Base-by-base conservation (phyloP, 2,797 vertebrate genomes). In the Chaunax sp. region DNA sequence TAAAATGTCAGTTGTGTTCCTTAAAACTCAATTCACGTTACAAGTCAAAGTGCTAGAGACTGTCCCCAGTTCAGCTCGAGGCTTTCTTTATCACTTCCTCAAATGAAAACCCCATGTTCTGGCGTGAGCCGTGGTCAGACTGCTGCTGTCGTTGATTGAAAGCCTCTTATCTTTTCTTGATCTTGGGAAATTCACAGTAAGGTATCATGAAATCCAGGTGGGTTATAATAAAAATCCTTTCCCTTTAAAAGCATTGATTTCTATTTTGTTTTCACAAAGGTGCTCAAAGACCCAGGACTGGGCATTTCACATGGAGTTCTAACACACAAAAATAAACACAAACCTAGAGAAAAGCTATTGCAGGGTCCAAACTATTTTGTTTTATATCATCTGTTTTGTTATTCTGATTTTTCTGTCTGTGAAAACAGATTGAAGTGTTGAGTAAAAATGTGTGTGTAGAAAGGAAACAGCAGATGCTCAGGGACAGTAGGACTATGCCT, bases 311-410 rank as follows among this genome's bases (percentile, higher is more conserved):
- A 60, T 28, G 30, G 61, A 60, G 61, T 64, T 33, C 14, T 38
- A 64, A 54, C 46, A 41, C 46, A 64, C 26, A 15, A 37, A 18
- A 41, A 61, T 56, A 15, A 63, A 72, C 43, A 49, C 64, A 69
- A 70, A 82, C 54, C 68, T 54, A 20, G 15, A 35, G 64, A 79
- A 61, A 28, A 22, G 28, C 11, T 74, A 58, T 72, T 82, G 75
- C 75, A 76, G 71, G 4, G 19, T 74, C 51, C 43, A 75, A 67
- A 74, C 49, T 22, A 20, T 20, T 20, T 12, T 77, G 67, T 35
- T 83, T 69, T 86, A 78, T 72, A 71, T 64, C 81, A 73, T 70
- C 85, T 87, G 84, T 87, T 75, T 88, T 81, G 66, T 87, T 88
- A 89, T 35, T 35, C 12, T 35, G 1, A 10, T 35, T 35, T 11